These are phyloP conservation scores for Trematomus loennbergii DNA, from an alignment of 2,113 vertebrate species.

Conservation along the genomic window DNA sequence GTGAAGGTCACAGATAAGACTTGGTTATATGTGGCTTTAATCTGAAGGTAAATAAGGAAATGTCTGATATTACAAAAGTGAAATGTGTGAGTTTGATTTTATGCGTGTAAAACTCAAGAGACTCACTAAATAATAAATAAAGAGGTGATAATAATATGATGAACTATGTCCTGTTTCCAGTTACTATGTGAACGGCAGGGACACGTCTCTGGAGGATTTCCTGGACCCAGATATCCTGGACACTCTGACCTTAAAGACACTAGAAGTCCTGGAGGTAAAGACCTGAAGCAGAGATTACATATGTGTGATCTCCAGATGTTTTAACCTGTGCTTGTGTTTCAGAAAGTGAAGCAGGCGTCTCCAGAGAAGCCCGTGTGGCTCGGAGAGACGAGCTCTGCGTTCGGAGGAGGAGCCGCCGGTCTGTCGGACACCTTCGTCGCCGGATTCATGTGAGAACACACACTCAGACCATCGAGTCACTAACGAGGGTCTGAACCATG, in stretches of 20 bases:
- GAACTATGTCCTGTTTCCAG: conserved; percentile 71
- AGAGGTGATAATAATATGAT: too few species aligned
- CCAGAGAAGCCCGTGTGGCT: conserved; percentile 91
- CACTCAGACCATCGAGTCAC: neutral
- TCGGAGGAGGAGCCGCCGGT: conserved; percentile 89
- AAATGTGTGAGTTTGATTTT: too few species aligned
- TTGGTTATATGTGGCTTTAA: too few species aligned
- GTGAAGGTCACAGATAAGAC: too few species aligned
- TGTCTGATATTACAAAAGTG: too few species aligned
- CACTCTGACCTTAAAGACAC: conserved; percentile 81
- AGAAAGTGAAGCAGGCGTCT: conserved; percentile 65
- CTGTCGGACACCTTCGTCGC: conserved; percentile 92
- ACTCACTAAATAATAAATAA: too few species aligned
- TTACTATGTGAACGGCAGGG: conserved; percentile 93
- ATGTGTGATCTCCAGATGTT: neutral
- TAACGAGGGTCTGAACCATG: too few species aligned
- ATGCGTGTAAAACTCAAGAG: too few species aligned
- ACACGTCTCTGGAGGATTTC: conserved; percentile 90
- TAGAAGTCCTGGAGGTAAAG: conserved; percentile 86
- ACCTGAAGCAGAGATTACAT: neutral
- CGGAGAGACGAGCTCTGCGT: conserved; percentile 96
- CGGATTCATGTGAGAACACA: conserved; percentile 93
- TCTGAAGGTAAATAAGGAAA: too few species aligned
- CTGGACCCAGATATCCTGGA: conserved; percentile 90
- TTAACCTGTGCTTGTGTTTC: neutral